Evolutionary conservation across 2,888 invertebrate genomes (phyloP), one percentile per base, ranked within the genome.

Genomic region (Stenodema calcarata): DNA sequence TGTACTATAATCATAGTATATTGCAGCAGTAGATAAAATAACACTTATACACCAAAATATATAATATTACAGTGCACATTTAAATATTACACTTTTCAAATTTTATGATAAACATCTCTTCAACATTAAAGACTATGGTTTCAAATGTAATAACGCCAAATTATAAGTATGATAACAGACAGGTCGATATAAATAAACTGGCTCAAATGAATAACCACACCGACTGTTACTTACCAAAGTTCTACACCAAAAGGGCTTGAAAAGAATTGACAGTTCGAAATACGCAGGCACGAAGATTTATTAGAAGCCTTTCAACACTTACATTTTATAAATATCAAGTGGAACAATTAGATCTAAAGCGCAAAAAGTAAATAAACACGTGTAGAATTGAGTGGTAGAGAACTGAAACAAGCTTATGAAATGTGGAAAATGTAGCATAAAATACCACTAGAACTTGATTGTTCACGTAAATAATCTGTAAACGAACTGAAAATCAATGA

Each of bases 21-120:
- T 79, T 85, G 35, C 80, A 87, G 85, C 86, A 75, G 86, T 88
- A 88, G 79, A 88, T 87, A 88, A 87, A 88, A 88, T 88, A n/a
- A 88, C 86, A 86, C 73, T 87, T 69, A 75, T 70, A 70, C 50
- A 86, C 62, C 76, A 76, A 86, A 86, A 86, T 78, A 86, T 84
- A 75, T 76, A 62, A 23, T 27, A 86, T 83, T 69, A 35, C 69
- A 83, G 70, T 42, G 70, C 70, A 30, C 83, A 83, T 70, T 62
- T 27, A 54, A 80, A n/a, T 44, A 44, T 41, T 78, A 44, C 23
- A 44, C 14, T 14, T n/a, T 44, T 23, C 4, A 27, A 78, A 78
- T 78, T 27, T 44, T 44, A 27, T 62, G 27, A 62, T 62, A 62
- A 62, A 62, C 23, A 62, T 62, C 62, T 62, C 62, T 62, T 18